A percentile compares a stretch with the other conserved stretches of the same genome.
Conservation (phyloP, 1,140 invertebrate genomes). For the Pseudomyrmex concolor region DNA sequence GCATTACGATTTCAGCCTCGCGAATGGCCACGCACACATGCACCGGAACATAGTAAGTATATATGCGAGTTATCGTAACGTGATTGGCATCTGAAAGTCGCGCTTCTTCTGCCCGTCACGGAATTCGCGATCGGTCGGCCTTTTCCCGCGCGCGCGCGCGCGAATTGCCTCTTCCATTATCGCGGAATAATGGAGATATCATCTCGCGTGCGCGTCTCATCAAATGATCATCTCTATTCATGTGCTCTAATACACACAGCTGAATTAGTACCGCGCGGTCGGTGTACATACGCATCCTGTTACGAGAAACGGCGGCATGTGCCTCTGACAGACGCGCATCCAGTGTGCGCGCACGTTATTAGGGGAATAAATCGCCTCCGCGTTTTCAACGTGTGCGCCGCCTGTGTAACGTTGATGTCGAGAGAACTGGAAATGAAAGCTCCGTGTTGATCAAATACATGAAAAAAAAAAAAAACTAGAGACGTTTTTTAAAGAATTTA, state of each 20-base stretch:
- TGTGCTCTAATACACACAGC: slow-evolving; percentile 47
- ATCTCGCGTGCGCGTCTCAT: slow-evolving; percentile 42
- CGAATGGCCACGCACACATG: not conserved
- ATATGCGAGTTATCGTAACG: not conserved
- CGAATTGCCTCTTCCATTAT: slow-evolving; percentile 16
- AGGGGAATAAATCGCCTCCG: slow-evolving; percentile 25
- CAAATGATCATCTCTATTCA: slow-evolving; percentile 55
- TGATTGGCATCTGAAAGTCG: slow-evolving; percentile 8
- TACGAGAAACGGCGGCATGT: slow-evolving; percentile 32
- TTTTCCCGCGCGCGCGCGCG: slow-evolving; percentile 19
- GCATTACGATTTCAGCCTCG: not conserved
- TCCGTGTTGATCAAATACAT: no score
- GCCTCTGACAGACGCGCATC: slow-evolving; percentile 32
- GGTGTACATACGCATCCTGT: slow-evolving; percentile 35
- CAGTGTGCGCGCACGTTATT: slow-evolving; percentile 21
- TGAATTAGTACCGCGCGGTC: slow-evolving; percentile 30
- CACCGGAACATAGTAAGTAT: not conserved
- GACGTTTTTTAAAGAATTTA: not conserved
- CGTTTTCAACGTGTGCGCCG: not conserved
- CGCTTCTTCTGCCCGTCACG: not conserved
- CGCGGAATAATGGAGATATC: slow-evolving; percentile 52
- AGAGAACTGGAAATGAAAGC: slow-evolving; percentile 3
- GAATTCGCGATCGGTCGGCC: slow-evolving; percentile 13
- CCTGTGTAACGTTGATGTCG: not conserved
- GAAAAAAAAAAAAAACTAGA: not conserved